Conservation (phyloP, 1,140 invertebrate genomes). For the Camponotus vicinus region DNA sequence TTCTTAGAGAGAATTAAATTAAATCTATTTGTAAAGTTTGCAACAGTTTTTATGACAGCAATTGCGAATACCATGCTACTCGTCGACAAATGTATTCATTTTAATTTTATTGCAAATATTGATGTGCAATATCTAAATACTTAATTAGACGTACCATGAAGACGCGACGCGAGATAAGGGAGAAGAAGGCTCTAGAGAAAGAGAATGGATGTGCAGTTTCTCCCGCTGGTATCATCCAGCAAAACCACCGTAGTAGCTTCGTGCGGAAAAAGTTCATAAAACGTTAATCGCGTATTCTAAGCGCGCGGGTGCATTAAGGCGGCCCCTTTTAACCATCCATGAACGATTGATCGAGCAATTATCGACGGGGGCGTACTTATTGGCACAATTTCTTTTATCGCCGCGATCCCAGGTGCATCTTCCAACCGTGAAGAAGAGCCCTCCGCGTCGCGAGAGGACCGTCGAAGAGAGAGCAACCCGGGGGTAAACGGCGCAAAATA, state of each 20-base stretch:
- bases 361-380: constrained; percentile 67
- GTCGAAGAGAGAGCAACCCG: not conserved
- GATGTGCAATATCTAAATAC: not conserved
- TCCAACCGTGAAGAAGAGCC: constrained; percentile 25
- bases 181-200: not conserved
- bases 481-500: constrained; percentile 1
- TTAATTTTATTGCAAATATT: not conserved
- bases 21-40: not conserved
- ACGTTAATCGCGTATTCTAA: constrained; percentile 53
- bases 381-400: constrained; percentile 75
- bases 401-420: constrained; percentile 71
- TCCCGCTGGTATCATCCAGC: constrained; percentile 34
- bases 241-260: constrained; percentile 18
- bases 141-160: constrained; percentile 17
- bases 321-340: constrained; percentile 21
- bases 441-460: not conserved
- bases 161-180: constrained; percentile 1
- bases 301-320: constrained; percentile 60
- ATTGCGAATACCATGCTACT: not conserved
- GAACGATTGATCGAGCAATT: constrained; percentile 70
- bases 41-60: not conserved
- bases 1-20: not conserved
- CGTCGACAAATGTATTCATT: not conserved
- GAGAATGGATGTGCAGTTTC: not conserved
- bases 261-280: constrained; percentile 42